These are phyloP conservation scores for Drosophila hamatofila DNA, from an alignment of 2,888 invertebrate species.

Conservation along the genomic window DNA sequence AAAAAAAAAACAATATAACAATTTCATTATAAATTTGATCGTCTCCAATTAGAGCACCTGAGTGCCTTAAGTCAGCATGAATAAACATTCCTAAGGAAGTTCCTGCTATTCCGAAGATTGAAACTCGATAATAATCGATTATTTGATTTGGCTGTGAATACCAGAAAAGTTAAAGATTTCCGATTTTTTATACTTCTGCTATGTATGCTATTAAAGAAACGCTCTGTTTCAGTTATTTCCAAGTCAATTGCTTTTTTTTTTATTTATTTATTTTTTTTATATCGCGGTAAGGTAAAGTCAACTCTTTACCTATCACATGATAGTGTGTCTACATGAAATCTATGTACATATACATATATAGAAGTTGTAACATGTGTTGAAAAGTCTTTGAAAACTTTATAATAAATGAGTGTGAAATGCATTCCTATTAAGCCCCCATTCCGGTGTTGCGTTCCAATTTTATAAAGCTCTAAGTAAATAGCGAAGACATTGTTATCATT, in stretches of 20 bases:
- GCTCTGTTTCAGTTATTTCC: background rate
- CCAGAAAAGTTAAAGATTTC: too few species aligned
- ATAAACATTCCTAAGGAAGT: too few species aligned
- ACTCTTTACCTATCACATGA: background rate
- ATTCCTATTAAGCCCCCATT: slow-evolving; percentile 6
- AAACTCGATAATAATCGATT: too few species aligned
- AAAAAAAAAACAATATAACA: too few species aligned
- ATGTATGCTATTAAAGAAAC: too few species aligned
- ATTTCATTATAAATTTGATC: too few species aligned
- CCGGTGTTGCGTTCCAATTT: slow-evolving; percentile 11
- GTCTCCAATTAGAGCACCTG: too few species aligned
- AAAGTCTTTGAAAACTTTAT: slow-evolving; percentile 1
- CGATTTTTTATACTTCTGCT: too few species aligned
- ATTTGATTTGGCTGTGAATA: too few species aligned
- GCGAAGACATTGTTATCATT: background rate
- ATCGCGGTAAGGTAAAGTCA: background rate
- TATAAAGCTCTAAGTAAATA: slow-evolving; percentile 11
- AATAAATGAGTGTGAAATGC: slow-evolving; percentile 9
- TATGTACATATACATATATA: background rate
- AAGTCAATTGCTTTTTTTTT: background rate
- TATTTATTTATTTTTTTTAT: background rate
- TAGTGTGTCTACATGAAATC: background rate
- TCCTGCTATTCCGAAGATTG: too few species aligned
- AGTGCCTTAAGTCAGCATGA: too few species aligned
- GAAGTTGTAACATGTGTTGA: background rate